Conservation (phyloP, 2,888 invertebrate species). For the Drosophila fungiperda region DNA sequence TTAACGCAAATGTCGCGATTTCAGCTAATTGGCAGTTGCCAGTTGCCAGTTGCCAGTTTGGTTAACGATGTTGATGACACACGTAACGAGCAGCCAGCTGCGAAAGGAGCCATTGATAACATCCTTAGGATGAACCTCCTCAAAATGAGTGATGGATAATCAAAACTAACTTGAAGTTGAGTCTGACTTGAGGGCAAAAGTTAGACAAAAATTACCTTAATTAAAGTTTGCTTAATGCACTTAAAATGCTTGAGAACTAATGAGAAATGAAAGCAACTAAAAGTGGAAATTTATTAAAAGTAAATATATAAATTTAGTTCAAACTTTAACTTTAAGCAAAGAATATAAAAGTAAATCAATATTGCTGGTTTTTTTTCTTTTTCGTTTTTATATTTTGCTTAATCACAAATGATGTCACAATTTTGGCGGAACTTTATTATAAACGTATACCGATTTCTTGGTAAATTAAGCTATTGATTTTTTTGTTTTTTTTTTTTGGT, state of each 20-base stretch:
- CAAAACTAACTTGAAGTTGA: conserved; percentile 11
- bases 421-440: conserved; percentile 20
- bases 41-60: conserved; percentile 11
- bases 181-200: neutral
- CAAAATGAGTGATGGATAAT: conserved; percentile 26
- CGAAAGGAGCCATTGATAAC: conserved; percentile 45
- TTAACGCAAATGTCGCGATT: conserved; percentile 42
- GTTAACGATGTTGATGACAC: conserved; percentile 60
- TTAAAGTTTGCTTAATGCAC: neutral
- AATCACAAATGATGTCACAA: neutral
- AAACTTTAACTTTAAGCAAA: neutral
- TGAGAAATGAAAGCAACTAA: neutral
- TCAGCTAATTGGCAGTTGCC: conserved; percentile 64
- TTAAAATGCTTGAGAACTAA: neutral
- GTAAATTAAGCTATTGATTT: conserved; percentile 21
- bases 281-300: rapidly evolving
- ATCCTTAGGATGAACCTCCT: conserved; percentile 34
- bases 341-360: neutral
- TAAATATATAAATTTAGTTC: neutral
- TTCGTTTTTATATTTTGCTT: too few species aligned
- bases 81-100: conserved; percentile 50
- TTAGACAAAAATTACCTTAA: neutral
- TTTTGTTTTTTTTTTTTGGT: neutral
- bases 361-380: too few species aligned
- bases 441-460: conserved; percentile 44